phyloP scores from a whole-genome alignment of 2,888 invertebrate species.

The Syrphus vitripennis region DNA sequence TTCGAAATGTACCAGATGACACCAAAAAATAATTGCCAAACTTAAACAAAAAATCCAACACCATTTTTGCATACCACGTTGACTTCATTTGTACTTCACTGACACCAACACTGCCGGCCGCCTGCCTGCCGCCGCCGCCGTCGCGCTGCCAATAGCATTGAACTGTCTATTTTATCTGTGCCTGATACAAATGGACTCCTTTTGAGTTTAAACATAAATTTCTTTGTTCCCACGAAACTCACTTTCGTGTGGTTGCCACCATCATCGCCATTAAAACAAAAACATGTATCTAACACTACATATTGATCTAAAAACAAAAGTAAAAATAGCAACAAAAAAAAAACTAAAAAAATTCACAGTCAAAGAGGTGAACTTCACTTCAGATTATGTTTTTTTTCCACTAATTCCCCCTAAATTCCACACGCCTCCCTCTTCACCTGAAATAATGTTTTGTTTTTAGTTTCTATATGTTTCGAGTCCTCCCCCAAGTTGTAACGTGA shows the following conservation, averaged over 20 bases:
- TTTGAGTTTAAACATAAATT: constrained; percentile 29
- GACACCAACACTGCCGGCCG: neutral
- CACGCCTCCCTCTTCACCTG: neutral
- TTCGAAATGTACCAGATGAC: neutral
- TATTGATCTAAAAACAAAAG: constrained; percentile 3
- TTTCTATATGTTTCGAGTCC: neutral
- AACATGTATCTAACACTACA: neutral
- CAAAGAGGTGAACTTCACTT: constrained; percentile 40
- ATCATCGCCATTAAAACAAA: constrained; percentile 26
- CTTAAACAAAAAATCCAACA: neutral
- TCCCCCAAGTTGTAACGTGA: constrained; percentile 60
- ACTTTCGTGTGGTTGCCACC: constrained; percentile 42
- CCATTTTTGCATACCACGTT: neutral
- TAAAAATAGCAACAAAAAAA: neutral
- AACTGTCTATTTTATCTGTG: constrained; percentile 24
- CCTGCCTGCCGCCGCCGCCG: neutral
- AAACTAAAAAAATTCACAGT: constrained; percentile 13
- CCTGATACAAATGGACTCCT: constrained; percentile 51
- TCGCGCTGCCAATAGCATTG: constrained; percentile 42
- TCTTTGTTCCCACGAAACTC: constrained; percentile 63
- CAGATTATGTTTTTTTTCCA: constrained; percentile 37
- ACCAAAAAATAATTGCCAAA: neutral
- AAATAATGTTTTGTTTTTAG: neutral
- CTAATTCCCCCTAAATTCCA: constrained; percentile 36
- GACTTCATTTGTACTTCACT: constrained; percentile 19